Conservation (phyloP, 2,113 vertebrate genomes). For the Halcyon senegalensis region DNA sequence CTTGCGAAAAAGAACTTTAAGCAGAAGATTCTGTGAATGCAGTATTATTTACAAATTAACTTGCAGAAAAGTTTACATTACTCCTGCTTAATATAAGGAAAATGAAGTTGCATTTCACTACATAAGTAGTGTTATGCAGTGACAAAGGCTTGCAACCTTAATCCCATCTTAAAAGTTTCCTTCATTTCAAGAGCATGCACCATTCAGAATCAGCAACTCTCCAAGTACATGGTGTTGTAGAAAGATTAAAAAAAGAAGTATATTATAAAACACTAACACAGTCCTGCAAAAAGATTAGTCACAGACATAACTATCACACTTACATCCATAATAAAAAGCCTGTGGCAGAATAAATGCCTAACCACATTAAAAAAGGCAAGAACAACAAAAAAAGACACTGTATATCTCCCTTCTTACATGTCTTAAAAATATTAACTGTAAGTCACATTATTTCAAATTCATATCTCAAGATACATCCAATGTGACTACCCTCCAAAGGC, state of each 20-base stretch:
- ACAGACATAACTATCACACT: background rate
- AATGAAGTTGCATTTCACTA: background rate
- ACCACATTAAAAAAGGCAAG: background rate
- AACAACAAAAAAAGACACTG: rapidly evolving
- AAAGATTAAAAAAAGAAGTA: background rate
- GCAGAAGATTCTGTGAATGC: background rate
- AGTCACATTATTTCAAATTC: background rate
- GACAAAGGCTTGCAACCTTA: background rate
- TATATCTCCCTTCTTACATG: background rate
- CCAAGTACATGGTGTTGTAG: background rate
- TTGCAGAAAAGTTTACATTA: background rate
- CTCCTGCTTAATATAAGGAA: background rate
- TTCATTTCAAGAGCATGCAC: background rate
- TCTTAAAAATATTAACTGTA: background rate
- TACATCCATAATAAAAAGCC: background rate
- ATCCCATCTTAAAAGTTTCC: background rate
- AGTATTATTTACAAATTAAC: background rate
- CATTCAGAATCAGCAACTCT: background rate
- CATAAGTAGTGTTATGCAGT: background rate
- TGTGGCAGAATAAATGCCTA: background rate
- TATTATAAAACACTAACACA: background rate
- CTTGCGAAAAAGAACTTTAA: background rate
- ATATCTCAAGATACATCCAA: background rate
- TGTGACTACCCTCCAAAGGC: background rate
- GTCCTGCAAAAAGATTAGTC: background rate